A percentile compares a stretch with the other conserved stretches of the same genome.
Conservation (phyloP, 1,140 invertebrate species). For the Maconellicoccus hirsutus region DNA sequence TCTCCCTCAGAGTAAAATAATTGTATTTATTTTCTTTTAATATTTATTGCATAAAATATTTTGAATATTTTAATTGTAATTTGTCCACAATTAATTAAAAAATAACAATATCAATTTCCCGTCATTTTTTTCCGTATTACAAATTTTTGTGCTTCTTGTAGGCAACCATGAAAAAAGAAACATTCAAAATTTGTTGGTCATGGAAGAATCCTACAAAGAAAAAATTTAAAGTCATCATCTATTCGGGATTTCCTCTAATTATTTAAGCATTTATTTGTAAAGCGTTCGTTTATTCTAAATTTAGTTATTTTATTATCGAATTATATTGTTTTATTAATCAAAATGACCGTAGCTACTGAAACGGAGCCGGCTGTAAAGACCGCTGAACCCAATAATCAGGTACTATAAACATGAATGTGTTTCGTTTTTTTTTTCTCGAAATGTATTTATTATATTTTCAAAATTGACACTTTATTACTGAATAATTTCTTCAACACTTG, state of each 20-base stretch:
- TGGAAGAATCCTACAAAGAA: not conserved
- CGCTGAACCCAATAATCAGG: not conserved
- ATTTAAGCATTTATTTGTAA: not conserved
- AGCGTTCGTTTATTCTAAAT: not conserved
- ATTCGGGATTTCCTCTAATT: not conserved
- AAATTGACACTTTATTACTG: no score
- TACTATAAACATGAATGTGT: slow-evolving; percentile 1
- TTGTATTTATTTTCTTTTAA: no score
- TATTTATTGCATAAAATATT: no score
- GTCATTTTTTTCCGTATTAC: no score
- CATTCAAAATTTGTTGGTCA: slow-evolving; percentile 4
- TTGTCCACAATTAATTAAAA: no score
- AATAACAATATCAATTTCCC: no score
- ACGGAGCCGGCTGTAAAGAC: not conserved
- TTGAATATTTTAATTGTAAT: no score
- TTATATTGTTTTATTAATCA: not conserved
- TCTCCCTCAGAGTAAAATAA: no score
- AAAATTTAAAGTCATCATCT: slow-evolving; percentile 2
- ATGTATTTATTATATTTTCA: no score
- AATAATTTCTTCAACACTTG: no score
- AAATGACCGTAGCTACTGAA: slow-evolving; percentile 9
- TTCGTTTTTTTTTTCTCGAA: not conserved
- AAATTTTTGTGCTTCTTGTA: no score
- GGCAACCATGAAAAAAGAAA: not conserved
- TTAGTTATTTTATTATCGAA: no score